Base-by-base conservation (phyloP, 1,140 invertebrate species). In the Drosophila mayri region DNA sequence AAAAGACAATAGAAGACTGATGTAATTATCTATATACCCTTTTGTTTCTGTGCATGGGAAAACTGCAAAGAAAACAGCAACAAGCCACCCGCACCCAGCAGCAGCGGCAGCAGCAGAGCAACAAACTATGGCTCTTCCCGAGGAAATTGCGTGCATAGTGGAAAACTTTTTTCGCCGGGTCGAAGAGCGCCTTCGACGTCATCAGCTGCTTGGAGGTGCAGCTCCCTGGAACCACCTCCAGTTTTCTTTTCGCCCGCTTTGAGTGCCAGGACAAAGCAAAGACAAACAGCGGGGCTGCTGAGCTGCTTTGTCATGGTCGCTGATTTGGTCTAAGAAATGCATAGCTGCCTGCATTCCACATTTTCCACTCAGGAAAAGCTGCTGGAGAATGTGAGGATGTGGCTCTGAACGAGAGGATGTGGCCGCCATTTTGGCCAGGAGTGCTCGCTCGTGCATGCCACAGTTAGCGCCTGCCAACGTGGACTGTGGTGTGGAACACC, bases 301-400 rank as follows among this genome's bases (percentile, higher is more conserved):
- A 63, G 64, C 44, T 68, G 82, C 82, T 84, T 87, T 87, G 84
- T 87, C 80, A 78, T 81, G 79, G 82, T 68, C 82, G 78, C 75
- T 81, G 85, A 88, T 87, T 90, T 76, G 82, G 79, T 86, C 88
- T 74, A 84, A 78, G 84, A 88, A 87, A 87, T 87, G 80, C 84
- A 84, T 84, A 84, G 76, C 83, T 88, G 84, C 76, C 83, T 88
- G 84, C 72, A 87, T 88, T 87, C 79, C 79, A 58, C 72, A 82
- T 87, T 70, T 76, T 67, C 41, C 64, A 66, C 65, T 38, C 41
- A 50, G 25, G 44, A 28, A 64, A 65, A 64, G 50, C 32, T 22
- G 50, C 25, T 28, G 37, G 37, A 30, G 55, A 41, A 16, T 46
- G 20, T 32, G 38, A 7, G 41, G 32, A 20, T n/a, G 50, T 25